Conservation (phyloP, 2,113 vertebrate species). For the Nothoprocta pentlandii region DNA sequence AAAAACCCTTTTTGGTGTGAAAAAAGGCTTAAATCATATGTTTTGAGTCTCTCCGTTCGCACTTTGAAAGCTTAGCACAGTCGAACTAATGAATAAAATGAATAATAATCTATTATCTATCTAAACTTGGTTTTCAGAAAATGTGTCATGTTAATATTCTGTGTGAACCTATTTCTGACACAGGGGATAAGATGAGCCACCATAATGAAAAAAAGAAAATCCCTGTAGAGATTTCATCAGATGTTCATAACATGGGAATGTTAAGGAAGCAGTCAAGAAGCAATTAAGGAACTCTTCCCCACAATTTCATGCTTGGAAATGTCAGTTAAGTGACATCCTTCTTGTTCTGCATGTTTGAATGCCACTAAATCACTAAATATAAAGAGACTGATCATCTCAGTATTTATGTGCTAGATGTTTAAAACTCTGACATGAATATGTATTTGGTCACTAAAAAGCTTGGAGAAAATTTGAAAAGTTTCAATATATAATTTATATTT, state of each 20-base stretch:
- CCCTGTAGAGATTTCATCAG: background rate
- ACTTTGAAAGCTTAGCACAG: background rate
- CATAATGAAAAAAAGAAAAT: conserved; percentile 27
- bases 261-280: background rate
- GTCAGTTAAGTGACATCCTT: background rate
- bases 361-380: background rate
- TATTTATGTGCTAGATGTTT: background rate
- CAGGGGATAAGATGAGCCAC: background rate
- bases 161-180: background rate
- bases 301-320: background rate
- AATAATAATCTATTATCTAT: background rate
- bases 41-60: background rate
- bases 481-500: background rate
- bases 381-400: background rate
- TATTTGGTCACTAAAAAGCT: background rate
- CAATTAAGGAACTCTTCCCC: background rate
- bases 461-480: background rate
- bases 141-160: background rate
- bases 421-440: background rate
- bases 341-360: background rate
- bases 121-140: background rate
- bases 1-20: background rate
- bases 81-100: background rate
- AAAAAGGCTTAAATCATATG: background rate
- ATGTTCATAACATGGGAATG: background rate